These are phyloP conservation scores for Bellardia bayeri DNA, from an alignment of 2,888 invertebrate genomes.

Conservation along the genomic window DNA sequence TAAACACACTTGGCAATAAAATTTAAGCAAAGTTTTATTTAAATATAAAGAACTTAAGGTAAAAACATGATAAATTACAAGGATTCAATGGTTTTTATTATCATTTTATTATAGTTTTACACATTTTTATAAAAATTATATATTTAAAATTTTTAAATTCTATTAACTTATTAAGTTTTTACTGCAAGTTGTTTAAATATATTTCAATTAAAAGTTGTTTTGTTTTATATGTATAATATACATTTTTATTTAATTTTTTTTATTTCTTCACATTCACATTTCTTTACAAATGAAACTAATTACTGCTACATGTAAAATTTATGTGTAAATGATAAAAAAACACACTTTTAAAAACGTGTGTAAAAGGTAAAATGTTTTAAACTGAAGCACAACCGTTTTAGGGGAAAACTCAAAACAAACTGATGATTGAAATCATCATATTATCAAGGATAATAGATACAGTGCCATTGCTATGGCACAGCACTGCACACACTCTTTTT, in stretches of 20 bases:
- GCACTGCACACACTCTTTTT: not conserved
- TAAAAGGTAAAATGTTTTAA: slow-evolving; percentile 8
- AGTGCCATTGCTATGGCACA: slow-evolving; percentile 10
- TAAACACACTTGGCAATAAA: not conserved
- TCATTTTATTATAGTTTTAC: no score
- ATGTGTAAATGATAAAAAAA: not conserved
- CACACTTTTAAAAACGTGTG: not conserved
- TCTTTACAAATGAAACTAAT: slow-evolving; percentile 13
- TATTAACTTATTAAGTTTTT: no score
- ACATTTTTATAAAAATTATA: no score
- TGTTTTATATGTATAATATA: not conserved
- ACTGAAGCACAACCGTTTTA: slow-evolving; percentile 64
- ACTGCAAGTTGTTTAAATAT: no score
- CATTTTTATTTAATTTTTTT: not conserved
- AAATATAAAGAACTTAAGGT: no score
- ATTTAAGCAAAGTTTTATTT: no score
- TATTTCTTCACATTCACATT: not conserved
- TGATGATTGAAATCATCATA: slow-evolving; percentile 53
- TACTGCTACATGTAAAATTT: slow-evolving; percentile 18
- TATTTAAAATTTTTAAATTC: no score
- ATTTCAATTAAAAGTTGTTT: not conserved
- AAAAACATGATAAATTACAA: no score
- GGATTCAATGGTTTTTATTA: no score
- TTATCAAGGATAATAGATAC: slow-evolving; percentile 49
- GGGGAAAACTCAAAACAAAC: slow-evolving; percentile 64